Percentiles rank a stretch among this genome's conserved stretches.
Conservation (phyloP, 1,140 invertebrate genomes). For the Papilio glaucus region DNA sequence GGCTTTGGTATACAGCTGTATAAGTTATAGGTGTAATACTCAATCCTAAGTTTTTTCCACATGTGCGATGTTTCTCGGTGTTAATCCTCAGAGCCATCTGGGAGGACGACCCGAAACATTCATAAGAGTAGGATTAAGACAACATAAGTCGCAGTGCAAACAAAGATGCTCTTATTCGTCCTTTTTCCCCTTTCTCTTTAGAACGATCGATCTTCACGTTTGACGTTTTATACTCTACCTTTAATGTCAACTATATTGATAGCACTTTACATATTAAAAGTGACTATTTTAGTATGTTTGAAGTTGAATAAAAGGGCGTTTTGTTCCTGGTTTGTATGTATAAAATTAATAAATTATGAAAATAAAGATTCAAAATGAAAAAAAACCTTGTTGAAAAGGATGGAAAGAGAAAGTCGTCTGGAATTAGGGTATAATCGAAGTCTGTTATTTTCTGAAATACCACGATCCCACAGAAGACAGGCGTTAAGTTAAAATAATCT, state of each 20-base stretch:
- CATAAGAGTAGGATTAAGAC: constrained; percentile 21
- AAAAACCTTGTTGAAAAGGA: too few relatives aligned
- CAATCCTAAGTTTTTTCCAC: neutral
- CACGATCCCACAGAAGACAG: too few relatives aligned
- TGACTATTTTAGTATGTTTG: neutral
- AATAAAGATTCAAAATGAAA: too few relatives aligned
- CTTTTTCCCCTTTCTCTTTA: constrained; percentile 2
- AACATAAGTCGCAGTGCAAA: constrained; percentile 11
- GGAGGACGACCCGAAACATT: constrained; percentile 14
- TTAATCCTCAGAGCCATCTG: constrained; percentile 20
- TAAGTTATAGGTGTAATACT: too few relatives aligned
- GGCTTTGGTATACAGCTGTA: too few relatives aligned
- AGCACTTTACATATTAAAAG: neutral
- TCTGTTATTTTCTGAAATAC: too few relatives aligned
- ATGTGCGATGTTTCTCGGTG: neutral
- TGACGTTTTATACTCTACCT: constrained; percentile 2
- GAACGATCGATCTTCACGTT: neutral
- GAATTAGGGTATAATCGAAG: too few relatives aligned
- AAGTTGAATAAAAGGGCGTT: neutral
- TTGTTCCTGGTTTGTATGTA: neutral
- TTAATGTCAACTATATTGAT: neutral
- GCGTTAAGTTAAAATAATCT: too few relatives aligned
- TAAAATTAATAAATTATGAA: too few relatives aligned
- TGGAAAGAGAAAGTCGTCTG: too few relatives aligned
- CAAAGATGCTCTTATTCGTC: constrained; percentile 17